Evolutionary conservation across 2,113 vertebrate genomes (phyloP).

Genomic region (Cololabis saira): DNA sequence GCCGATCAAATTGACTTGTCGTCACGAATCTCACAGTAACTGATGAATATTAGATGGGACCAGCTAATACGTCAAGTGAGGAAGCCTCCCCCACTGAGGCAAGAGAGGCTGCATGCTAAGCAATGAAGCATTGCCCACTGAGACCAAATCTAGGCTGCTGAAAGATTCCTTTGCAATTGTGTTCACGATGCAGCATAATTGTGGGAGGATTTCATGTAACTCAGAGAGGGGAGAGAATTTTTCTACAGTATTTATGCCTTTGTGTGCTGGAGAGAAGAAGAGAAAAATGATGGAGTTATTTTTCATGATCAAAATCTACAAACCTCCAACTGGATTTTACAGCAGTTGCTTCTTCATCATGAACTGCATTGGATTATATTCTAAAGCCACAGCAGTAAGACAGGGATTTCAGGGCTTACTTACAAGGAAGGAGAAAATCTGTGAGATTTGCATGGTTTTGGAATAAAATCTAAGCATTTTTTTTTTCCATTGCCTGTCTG

Average conservation of each 20-base stretch:
- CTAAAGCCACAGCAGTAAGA: slow-evolving; percentile 42
- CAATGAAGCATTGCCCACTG: slow-evolving; percentile 65
- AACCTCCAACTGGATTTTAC: slow-evolving; percentile 64
- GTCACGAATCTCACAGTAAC: slow-evolving; percentile 66
- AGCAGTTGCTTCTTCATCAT: slow-evolving; percentile 66
- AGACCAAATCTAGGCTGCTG: slow-evolving; percentile 48
- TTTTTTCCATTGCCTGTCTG: too few species aligned
- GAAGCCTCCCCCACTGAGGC: slow-evolving; percentile 58
- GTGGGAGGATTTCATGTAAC: slow-evolving; percentile 53
- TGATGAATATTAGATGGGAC: slow-evolving; percentile 79
- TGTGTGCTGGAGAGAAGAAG: slow-evolving; percentile 13
- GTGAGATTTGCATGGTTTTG: slow-evolving; percentile 15
- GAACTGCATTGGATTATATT: slow-evolving; percentile 44
- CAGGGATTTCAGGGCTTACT: slow-evolving; percentile 55
- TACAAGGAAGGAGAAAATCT: slow-evolving; percentile 6
- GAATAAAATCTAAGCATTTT: not conserved
- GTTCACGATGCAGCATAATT: slow-evolving; percentile 42
- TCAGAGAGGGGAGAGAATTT: slow-evolving; percentile 10
- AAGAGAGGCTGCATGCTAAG: slow-evolving; percentile 62
- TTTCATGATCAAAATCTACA: slow-evolving; percentile 53
- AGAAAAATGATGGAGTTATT: slow-evolving; percentile 27
- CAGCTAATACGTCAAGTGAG: slow-evolving; percentile 62
- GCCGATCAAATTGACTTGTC: slow-evolving; percentile 59
- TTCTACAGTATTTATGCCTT: slow-evolving; percentile 5
- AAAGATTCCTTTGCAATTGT: slow-evolving; percentile 48